Evolutionary conservation across 2,113 vertebrate genomes (phyloP), one percentile per base, ranked within the genome.

Genomic region (Sinocyclocheilus maitianheensis): DNA sequence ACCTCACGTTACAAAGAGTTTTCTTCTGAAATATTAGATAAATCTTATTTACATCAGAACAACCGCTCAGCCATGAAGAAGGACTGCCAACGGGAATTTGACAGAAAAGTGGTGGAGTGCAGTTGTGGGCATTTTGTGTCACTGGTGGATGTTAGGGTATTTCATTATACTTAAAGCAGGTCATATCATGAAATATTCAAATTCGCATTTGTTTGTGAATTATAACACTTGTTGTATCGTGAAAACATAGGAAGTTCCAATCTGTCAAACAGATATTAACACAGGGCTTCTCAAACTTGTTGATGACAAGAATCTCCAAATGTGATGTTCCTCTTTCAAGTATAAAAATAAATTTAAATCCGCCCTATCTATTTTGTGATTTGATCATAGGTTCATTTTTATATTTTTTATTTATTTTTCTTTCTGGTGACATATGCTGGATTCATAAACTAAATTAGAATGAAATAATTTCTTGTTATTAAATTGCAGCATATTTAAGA

Each of bases 1-100:
- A 77, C 55, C 80, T 77, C 46, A 65, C 16, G n/a, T 60, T 84
- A 55, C 51, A 22, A 22, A 79, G 69, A 81, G 65, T 53, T 86
- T 37, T 87, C n/a, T 37, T 14, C 60, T 87, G 72, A 83, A 77
- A 77, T 69, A 46, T 77, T 83, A 77, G 71, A 77, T 51, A 77
- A 53, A 77, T 77, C 24, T 51, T 75, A 65, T 67, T 86, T 83
- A 53, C 75, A 63, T 67, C 63, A 69, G 30, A 69, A 22, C 11
- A 76, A 67, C 51, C 20, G 4, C 34, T 86, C 84, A 62, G 16
- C 84, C 84, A 24, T 83, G 80, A 63, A 86, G n/a, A 77, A 30
- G n/a, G 30, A 40, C 14, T 18, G 16, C 34, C 40, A 18, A 72
- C 69, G 20, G 69, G 75, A 30, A 53, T 30, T 55, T 51, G 24